These are phyloP conservation scores for Lithophane semibrunnea DNA, from an alignment of 2,888 invertebrate genomes.

Conservation along the genomic window DNA sequence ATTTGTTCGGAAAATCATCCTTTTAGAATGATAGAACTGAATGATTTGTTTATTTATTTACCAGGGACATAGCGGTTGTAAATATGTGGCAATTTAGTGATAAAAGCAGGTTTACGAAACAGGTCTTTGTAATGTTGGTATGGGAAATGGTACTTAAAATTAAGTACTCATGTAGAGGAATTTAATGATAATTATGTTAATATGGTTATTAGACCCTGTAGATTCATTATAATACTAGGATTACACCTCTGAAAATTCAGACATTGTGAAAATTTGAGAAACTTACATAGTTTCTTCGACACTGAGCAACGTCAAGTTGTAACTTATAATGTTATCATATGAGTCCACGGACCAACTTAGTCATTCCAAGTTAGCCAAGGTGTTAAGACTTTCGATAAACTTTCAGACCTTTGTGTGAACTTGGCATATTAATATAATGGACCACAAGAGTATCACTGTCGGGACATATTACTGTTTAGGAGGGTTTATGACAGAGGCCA, in stretches of 20 bases:
- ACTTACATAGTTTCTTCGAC: constrained; percentile 31
- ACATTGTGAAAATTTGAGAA: not conserved
- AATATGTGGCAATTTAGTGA: not conserved
- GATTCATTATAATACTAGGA: constrained; percentile 15
- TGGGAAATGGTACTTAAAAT: not conserved
- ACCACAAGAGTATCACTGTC: constrained; percentile 7
- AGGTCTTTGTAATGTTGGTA: not conserved
- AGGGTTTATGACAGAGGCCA: too few relatives aligned
- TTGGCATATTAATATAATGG: constrained; percentile 46
- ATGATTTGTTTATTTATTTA: not conserved
- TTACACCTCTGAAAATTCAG: constrained; percentile 3
- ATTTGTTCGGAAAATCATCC: not conserved
- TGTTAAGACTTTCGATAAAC: constrained; percentile 56
- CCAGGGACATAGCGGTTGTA: constrained; percentile 1
- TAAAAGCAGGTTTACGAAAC: constrained; percentile 4
- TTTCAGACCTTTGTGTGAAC: constrained; percentile 37
- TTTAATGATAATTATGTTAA: not conserved
- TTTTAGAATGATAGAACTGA: not conserved
- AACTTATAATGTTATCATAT: constrained; percentile 61
- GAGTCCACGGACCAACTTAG: constrained; percentile 68
- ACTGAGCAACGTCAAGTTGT: constrained; percentile 57
- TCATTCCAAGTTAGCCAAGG: constrained; percentile 59
- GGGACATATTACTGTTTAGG: constrained; percentile 5
- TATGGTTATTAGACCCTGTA: constrained; percentile 7
- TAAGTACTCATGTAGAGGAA: not conserved